These are phyloP conservation scores for Gymnorhina tibicen DNA, from an alignment of 2,113 vertebrate species.

Conservation along the genomic window DNA sequence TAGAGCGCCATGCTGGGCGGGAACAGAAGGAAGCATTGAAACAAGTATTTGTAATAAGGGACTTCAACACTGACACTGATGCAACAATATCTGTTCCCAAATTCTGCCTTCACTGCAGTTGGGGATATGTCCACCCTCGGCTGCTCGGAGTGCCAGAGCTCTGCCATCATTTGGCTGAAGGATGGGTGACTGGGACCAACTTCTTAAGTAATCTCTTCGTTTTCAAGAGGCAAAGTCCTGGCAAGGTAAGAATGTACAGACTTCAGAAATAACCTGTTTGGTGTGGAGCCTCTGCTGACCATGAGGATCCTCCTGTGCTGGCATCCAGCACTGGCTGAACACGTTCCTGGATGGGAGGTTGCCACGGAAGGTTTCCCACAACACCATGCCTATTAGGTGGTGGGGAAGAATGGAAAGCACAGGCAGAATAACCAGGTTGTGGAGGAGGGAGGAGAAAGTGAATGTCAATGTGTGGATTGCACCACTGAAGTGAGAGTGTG, in stretches of 20 bases:
- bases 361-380: background rate
- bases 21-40: background rate
- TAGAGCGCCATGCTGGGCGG: background rate
- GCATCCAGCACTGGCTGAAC: background rate
- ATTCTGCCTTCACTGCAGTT: constrained; percentile 68
- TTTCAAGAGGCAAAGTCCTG: constrained; percentile 89
- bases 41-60: background rate
- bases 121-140: constrained; percentile 91
- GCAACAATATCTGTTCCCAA: background rate
- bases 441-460: background rate
- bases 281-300: background rate
- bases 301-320: background rate
- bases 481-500: background rate
- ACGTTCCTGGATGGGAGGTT: background rate
- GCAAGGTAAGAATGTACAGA: constrained; percentile 80
- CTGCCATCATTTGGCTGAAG: constrained; percentile 88
- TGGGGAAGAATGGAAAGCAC: background rate
- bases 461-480: background rate
- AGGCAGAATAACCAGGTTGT: background rate
- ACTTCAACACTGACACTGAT: background rate
- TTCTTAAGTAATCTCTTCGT: constrained; percentile 76
- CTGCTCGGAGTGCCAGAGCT: constrained; percentile 90
- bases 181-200: constrained; percentile 81
- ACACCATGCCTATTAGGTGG: rapidly evolving
- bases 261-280: background rate